Evolutionary conservation across 1,140 invertebrate genomes (phyloP), one percentile per base, ranked within the genome.

Genomic region (Brachionus paranguensis): DNA sequence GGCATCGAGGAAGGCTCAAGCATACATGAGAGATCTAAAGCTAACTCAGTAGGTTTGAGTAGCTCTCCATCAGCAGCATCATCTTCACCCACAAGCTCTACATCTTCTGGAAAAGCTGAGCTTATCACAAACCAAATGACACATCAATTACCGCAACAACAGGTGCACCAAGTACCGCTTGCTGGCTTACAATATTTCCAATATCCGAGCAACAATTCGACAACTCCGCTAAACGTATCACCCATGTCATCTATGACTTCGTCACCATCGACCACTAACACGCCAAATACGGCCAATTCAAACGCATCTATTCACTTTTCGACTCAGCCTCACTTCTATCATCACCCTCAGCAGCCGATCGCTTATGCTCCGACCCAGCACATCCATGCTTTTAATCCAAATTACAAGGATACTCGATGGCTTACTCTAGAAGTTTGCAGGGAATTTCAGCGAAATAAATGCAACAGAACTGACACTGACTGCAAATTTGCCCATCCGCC

Each of bases 401-500:
- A 84, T 74, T 65, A 74, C n/a, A 99, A 99, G 91, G 98, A 99
- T 92, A 99, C 97, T 85, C 93, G 97, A 88, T 99, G 98, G 98
- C 92, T 99, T 85, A 97, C 99, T 89, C 92, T 99, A 88, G 98
- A 99, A 92, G 97, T 99, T 88, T 99, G 98, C 92, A 93, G 97
- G 84, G 97, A 99, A 91, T 99, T 96, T 91, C 97, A 99, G 92
- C 93, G 98, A 88, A 98, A 97, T 92, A 99, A 99, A 92, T 99
- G 98, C 91, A 95, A 96, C 86, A 93, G 98, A 87, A 94, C 96
- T 47, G 97, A 99, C 92, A 95, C 94, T 86, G 97, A 99, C 91
- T 99, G 97, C 93, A 99, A 99, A 92, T 99, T 99, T 91, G 98
- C 97, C 85, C 98, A 99, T 93, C 98, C 98, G 64, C 96, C 96